A percentile compares a stretch with the other conserved stretches of the same genome.
Conservation (phyloP, 2,888 invertebrate genomes). For the Drosophila ustulata region DNA sequence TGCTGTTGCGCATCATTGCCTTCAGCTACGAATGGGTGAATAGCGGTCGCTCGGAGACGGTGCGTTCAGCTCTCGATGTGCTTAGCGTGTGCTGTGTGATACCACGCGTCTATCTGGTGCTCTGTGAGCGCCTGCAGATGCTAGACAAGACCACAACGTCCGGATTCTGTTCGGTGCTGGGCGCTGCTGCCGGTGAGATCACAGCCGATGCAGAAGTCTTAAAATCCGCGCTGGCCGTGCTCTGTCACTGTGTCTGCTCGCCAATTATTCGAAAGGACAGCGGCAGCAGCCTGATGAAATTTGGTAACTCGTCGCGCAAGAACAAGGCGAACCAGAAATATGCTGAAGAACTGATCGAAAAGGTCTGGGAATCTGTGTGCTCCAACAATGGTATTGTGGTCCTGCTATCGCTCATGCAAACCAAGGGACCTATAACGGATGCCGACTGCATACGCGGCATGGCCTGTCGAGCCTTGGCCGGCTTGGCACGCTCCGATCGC, state of each 20-base stretch:
- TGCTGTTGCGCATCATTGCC: slow-evolving; percentile 94
- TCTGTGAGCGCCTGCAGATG: slow-evolving; percentile 91
- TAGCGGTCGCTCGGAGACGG: slow-evolving; percentile 92
- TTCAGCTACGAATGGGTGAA: slow-evolving; percentile 95
- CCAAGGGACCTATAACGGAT: slow-evolving; percentile 97
- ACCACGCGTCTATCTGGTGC: slow-evolving; percentile 91
- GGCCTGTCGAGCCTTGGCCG: slow-evolving; percentile 96
- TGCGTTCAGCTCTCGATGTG: slow-evolving; percentile 93
- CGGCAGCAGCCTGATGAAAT: slow-evolving; percentile 71
- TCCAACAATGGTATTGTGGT: slow-evolving; percentile 99
- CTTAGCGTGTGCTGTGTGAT: slow-evolving; percentile 95
- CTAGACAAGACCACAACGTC: slow-evolving; percentile 92
- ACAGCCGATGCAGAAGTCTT: slow-evolving; percentile 96
- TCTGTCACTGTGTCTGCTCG: slow-evolving; percentile 97
- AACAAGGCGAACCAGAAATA: slow-evolving; percentile 87
- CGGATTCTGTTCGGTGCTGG: slow-evolving; percentile 92
- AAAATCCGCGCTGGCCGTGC: slow-evolving; percentile 94
- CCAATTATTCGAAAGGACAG: slow-evolving; percentile 88
- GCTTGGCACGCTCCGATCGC: slow-evolving; percentile 96
- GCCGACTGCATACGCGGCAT: slow-evolving; percentile 97
- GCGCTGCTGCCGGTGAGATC: slow-evolving; percentile 96
- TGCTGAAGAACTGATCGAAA: slow-evolving; percentile 94
- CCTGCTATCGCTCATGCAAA: slow-evolving; percentile 93
- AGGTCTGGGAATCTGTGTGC: slow-evolving; percentile 97
- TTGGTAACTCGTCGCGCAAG: slow-evolving; percentile 73